Evolutionary conservation across 2,797 vertebrate species (phyloP), one percentile per base, ranked within the genome.

Genomic region (Valencia hispanica): DNA sequence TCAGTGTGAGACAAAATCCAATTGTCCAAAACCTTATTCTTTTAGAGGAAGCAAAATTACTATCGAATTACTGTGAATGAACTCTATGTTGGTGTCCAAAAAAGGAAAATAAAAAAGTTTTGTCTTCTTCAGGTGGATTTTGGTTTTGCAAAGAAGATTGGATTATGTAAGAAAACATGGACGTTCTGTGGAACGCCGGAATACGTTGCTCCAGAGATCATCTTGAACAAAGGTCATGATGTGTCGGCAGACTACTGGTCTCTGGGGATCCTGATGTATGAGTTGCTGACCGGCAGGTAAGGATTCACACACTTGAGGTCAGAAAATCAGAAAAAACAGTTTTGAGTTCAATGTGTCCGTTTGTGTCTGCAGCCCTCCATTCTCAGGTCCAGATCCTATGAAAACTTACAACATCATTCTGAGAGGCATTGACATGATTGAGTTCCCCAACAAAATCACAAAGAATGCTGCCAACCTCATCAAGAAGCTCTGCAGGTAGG

Each of bases 181-280:
- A 99, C 98, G 27, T 99, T 99, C 86, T 99, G 98, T 86, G 98
- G 98, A 76, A 99, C 98, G 10, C 98, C 98, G 0, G 98, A 99
- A 91, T 99, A 99, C 0, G 97, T 99, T 32, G 98, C 98, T 72
- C 98, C 98, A 5, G 98, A 99, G 95, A 97, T 99, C 93, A 99
- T 99, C 93, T 95, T 99, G 74, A 99, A 99, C 94, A 99, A 99
- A 94, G 98, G 98, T 75, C 98, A 99, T 0, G 98, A 99, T 81
- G 97, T 99, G 88, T 99, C 98, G 0, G 97, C 97, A 11, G 98
- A 99, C 93, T 99, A 98, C 90, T 99, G 98, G 98, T 99, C 98
- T 79, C 94, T 99, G 90, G 98, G 98, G 81, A 97, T 99, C 92
- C 95, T 99, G 84, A 99, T 99, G 97, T 99, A 97, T 78, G 98